These are phyloP conservation scores for Choloepus didactylus DNA, from an alignment of 2,797 vertebrate genomes.

Conservation along the genomic window DNA sequence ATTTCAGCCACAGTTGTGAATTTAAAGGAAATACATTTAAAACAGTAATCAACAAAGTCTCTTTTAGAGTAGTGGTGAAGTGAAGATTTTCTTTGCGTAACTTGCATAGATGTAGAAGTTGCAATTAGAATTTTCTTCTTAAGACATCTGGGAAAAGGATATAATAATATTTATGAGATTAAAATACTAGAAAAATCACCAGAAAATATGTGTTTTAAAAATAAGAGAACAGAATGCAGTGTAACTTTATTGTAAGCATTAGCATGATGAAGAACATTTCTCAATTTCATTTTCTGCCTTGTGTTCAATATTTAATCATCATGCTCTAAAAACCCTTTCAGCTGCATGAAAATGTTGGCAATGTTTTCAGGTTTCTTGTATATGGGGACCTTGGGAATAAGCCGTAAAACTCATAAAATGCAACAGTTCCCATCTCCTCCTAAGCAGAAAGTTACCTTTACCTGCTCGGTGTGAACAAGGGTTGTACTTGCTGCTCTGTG, in stretches of 20 bases:
- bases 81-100: conserved; percentile 14
- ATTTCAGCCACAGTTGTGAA: background rate
- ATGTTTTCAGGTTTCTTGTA: conserved; percentile 21
- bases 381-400: conserved; percentile 45
- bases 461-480: background rate
- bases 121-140: conserved; percentile 41
- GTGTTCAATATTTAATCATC: background rate
- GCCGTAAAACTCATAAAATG: background rate
- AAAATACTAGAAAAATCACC: background rate
- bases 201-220: background rate
- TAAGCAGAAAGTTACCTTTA: background rate
- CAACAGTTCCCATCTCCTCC: background rate
- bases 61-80: conserved; percentile 8
- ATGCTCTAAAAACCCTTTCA: background rate
- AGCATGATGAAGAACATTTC: background rate
- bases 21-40: conserved; percentile 57
- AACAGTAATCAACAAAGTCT: conserved; percentile 56
- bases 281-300: background rate
- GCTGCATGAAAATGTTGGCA: background rate
- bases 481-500: background rate
- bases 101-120: background rate
- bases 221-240: background rate
- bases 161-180: background rate
- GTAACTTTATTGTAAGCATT: background rate
- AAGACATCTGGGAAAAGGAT: background rate